Conservation (phyloP, 2,797 vertebrate genomes). For the Thripadectes ignobilis region DNA sequence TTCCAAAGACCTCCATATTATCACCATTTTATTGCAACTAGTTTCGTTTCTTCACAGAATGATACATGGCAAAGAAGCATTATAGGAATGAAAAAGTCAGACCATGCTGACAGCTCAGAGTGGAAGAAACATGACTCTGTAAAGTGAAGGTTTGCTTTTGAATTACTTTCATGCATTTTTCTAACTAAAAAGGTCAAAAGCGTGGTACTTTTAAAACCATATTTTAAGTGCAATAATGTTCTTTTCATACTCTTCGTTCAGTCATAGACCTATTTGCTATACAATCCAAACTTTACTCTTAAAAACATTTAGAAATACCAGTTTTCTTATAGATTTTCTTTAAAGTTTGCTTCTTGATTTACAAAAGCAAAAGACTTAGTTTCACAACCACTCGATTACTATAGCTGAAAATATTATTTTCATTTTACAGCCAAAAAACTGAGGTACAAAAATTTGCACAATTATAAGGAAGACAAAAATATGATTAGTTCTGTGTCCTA, state of each 20-base stretch:
- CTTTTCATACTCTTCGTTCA: background rate
- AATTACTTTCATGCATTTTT: background rate
- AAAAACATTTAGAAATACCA: background rate
- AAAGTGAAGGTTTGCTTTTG: background rate
- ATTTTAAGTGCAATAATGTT: background rate
- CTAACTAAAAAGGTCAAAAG: background rate
- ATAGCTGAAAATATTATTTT: background rate
- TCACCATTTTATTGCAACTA: background rate
- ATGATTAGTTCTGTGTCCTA: background rate
- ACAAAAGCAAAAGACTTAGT: background rate
- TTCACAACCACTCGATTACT: background rate
- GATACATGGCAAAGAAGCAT: background rate
- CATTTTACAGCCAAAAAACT: background rate
- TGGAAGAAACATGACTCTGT: background rate
- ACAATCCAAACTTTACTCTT: background rate
- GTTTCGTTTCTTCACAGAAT: background rate
- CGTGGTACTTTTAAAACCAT: background rate
- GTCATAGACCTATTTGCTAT: background rate
- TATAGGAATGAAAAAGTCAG: background rate
- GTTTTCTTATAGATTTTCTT: background rate
- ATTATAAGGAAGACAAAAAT: background rate
- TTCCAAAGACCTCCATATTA: background rate
- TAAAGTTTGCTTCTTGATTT: background rate
- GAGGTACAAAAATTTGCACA: background rate
- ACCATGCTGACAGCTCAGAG: background rate